Base-by-base conservation (phyloP, 2,113 vertebrate genomes). In the Albula glossodonta region DNA sequence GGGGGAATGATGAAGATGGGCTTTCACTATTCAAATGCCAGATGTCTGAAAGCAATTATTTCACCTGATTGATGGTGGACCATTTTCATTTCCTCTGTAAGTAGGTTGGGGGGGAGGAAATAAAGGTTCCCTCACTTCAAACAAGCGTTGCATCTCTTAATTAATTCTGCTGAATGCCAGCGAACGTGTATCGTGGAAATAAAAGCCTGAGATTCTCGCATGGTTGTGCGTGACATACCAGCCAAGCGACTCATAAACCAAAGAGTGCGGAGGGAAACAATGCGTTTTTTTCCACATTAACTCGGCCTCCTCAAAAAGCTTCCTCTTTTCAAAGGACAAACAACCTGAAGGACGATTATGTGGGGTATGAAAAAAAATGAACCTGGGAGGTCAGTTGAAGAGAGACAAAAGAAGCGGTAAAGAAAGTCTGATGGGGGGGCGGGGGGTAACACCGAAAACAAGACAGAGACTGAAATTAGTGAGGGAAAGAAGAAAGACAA, bases 21-120 rank as follows among this genome's bases (percentile, higher is more conserved):
- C 51, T 53, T 63, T 60, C 80, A 31, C 51, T 48, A 78, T 78
- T 56, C 74, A 84, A 84, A 84, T 84, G 83, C 84, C 84, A 83
- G 81, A 60, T 63, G 81, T 63, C 81, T 51, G 41, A 80, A 57
- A 78, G 53, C 84, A 85, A 85, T 85, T 85, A 85, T 85, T 85
- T 80, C 50, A 49, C 31, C 41, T 2, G 52, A 85, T 56, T 80
- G 84, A 85, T 85, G 84, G 84, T 49, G 56, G 51, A 49, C 52
- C 63, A 78, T 78, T 85, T 85, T 60, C 31, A 79, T 85, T 85
- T 79, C 77, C 52, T 85, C 74, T 80, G 84, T 60, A 85, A 85
- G 78, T 85, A 49, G 12, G 53, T 85, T 52, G 31, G 11, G 56
- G 25, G 53, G 63, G 9, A 79, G 77, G 77, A 79, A 80, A 41